Evolutionary conservation across 2,888 invertebrate genomes (phyloP).

Genomic region (Agonum fuliginosum): DNA sequence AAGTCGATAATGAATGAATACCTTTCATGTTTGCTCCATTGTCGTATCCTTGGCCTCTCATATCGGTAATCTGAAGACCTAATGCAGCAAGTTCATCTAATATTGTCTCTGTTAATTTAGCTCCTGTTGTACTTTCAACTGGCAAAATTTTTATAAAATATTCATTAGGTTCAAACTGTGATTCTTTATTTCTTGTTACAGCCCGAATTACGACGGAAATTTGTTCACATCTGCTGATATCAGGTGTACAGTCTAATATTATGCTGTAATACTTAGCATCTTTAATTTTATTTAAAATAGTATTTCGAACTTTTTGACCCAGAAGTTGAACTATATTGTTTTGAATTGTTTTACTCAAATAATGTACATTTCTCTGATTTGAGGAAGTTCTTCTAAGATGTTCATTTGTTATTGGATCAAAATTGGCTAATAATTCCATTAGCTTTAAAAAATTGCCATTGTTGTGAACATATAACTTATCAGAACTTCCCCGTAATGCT

Average conservation of each 20-base stretch:
- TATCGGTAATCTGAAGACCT: slow-evolving; percentile 51
- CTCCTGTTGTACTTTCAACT: neutral
- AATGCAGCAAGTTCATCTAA: slow-evolving; percentile 45
- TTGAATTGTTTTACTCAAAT: slow-evolving; percentile 11
- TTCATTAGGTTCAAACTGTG: slow-evolving; percentile 17
- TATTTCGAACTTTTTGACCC: neutral
- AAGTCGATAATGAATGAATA: too few relatives aligned
- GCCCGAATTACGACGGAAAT: slow-evolving; percentile 4
- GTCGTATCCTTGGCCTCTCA: slow-evolving; percentile 62
- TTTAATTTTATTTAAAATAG: neutral
- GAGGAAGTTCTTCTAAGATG: slow-evolving; percentile 12
- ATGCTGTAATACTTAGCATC: neutral
- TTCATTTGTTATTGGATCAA: slow-evolving; percentile 1
- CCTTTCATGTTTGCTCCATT: slow-evolving; percentile 63
- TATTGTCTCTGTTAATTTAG: neutral
- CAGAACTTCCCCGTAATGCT: neutral
- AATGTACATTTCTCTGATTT: neutral
- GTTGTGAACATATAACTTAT: slow-evolving; percentile 6
- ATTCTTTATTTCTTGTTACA: neutral
- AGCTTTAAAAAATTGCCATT: slow-evolving; percentile 10
- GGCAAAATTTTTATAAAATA: neutral
- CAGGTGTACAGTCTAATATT: slow-evolving; percentile 13
- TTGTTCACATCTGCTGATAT: slow-evolving; percentile 14
- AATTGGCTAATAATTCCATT: slow-evolving; percentile 2
- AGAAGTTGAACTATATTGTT: neutral